Base-by-base conservation (phyloP, 2,888 invertebrate species). In the Pediacus dermestoides region DNA sequence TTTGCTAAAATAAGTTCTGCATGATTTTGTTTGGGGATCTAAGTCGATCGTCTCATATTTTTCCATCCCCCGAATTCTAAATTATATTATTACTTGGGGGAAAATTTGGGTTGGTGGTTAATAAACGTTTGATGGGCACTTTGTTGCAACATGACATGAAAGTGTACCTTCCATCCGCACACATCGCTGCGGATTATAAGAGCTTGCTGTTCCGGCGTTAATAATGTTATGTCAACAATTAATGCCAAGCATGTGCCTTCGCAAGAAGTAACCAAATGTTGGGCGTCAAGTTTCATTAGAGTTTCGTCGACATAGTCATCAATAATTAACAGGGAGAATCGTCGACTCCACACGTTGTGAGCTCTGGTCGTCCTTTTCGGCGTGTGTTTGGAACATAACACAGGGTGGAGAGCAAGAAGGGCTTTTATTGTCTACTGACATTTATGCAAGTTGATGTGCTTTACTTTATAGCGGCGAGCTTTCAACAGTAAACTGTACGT, bases 401-500 rank as follows among this genome's bases (percentile, higher is more conserved):
- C 8, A 28, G n/a, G 14, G 28, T 25, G 10, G n/a, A 10, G 28
- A 28, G 28, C n/a, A n/a, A 34, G 31, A 32, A 37, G 48, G 42
- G 46, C 45, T 48, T 47, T 44, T 53, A 44, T 46, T 45, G 48
- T 48, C 43, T 59, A 53, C 48, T 63, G 64, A 63, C 60, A 56
- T 61, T 63, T 59, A 64, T 64, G 60, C 55, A 63, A 64, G 62
- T 63, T 63, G 64, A 64, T 64, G 66, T 55, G 60, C 60, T 59
- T 61, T 61, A 63, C 62, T 64, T 64, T 63, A 63, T 58, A 56
- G 61, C 60, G 45, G 50, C 57, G 61, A 55, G 63, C 61, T 64
- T 63, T 64, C 63, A 60, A 55, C 59, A 53, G 52, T 52, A 52
- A 55, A 52, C 56, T 46, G 43, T 49, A 48, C 50, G 55, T 62